A percentile compares a stretch with the other conserved stretches of the same genome.
These are phyloP conservation scores for Sebastes cheni DNA, from an alignment of 2,797 vertebrate species.

Conservation along the genomic window DNA sequence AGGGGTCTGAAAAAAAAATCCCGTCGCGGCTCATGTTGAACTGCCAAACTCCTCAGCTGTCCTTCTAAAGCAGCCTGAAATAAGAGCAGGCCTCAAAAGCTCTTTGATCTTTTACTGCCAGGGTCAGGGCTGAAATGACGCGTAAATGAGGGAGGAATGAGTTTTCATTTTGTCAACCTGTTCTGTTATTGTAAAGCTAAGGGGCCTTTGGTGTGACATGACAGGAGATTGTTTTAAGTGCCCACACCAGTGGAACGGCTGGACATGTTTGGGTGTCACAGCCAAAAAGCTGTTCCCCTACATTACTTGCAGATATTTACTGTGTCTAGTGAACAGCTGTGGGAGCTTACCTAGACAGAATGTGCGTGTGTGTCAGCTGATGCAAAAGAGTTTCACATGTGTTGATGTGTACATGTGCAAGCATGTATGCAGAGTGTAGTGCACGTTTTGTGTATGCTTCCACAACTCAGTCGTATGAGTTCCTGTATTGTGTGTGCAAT, in stretches of 20 bases:
- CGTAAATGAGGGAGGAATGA: constrained; percentile 87
- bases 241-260: constrained; percentile 75
- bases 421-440: constrained; percentile 17
- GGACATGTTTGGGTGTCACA: constrained; percentile 80
- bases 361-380: constrained; percentile 30
- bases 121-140: constrained; percentile 85
- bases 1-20: constrained; percentile 66
- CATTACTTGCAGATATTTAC: constrained; percentile 72
- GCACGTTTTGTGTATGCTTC: constrained; percentile 16
- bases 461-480: constrained; percentile 9
- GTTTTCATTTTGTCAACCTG: constrained; percentile 85
- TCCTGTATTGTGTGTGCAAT: constrained; percentile 29
- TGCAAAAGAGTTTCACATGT: constrained; percentile 20
- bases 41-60: constrained; percentile 83
- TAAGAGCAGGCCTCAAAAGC: constrained; percentile 83
- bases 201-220: constrained; percentile 79
- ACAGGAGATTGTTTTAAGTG: constrained; percentile 84
- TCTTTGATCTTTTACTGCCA: constrained; percentile 86
- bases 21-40: constrained; percentile 70
- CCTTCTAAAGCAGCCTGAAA: constrained; percentile 79
- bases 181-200: constrained; percentile 85
- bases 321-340: constrained; percentile 79
- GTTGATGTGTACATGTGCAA: constrained; percentile 10
- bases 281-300: constrained; percentile 72
- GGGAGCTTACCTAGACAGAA: constrained; percentile 65